Base-by-base conservation (phyloP, 1,140 invertebrate species). In the Gonatopus flavifemur region DNA sequence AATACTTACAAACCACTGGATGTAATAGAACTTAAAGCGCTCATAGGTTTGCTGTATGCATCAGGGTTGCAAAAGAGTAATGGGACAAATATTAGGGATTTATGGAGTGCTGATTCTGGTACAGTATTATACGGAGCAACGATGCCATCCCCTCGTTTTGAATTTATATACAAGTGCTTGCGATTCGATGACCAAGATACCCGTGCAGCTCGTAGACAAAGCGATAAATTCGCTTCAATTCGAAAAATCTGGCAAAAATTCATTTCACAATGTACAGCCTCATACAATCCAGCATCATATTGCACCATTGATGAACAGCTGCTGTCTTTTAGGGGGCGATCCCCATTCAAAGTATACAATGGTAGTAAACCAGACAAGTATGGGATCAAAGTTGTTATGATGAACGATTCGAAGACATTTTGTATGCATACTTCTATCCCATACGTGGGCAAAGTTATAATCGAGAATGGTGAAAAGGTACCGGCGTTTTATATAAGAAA, bases 301-400 rank as follows among this genome's bases (percentile, higher is more conserved):
- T 50, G 37, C 12, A 53, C 46, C 1, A 42, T 75, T 36, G 71
- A 77, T 55, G 70, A 78, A 54, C 62, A 67, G 62, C 52, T 78
- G 7, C 40, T 78, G 2, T 38, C 56, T 19, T 80, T 80, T 63
- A 43, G 72, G 30, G 77, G 73, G 10, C 30, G 65, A 12, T 76
- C 71, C 43, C 48, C 47, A 32, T 77, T 79, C 41, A 50, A 62
- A 24, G 69, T 76, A 50, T 80, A 79, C 49, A 80, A 80, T 40
- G 73, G 76, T 39, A 61, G 61, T 7, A 80, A 79, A 64, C 72
- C 74, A 1, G 57, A 52, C 18, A 75, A 73, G 49, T 82, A 79
- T 56, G 80, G 79, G 1, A 56, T 81, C 20, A 79, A 80, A 68
- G 62, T 78, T 33, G 25, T 65, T 28, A 57, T 51, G 35, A 48